Evolutionary conservation across 2,797 vertebrate genomes (phyloP).

Genomic region (Anabacerthia variegaticeps): DNA sequence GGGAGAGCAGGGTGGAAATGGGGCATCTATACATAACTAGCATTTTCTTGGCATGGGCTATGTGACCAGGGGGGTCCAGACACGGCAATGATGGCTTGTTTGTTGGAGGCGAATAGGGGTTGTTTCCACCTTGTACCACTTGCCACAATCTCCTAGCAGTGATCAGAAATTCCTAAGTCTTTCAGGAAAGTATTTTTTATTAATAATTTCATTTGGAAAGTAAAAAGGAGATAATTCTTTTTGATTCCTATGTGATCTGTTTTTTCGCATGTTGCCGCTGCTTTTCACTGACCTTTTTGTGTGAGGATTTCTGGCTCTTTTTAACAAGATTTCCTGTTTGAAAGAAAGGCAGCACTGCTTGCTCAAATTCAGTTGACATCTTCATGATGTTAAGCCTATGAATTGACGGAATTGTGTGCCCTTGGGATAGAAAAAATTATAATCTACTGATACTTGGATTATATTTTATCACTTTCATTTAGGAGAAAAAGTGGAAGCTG

Average conservation of each 20-base stretch:
- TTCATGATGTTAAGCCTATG: neutral
- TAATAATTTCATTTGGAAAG: neutral
- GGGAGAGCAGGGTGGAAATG: neutral
- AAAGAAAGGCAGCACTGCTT: neutral
- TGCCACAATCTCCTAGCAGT: neutral
- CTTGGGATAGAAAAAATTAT: neutral
- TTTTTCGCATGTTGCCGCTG: neutral
- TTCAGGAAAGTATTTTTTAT: neutral
- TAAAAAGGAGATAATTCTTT: neutral
- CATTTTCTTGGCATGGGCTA: neutral
- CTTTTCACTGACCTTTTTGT: neutral
- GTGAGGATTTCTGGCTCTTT: neutral
- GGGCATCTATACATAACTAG: neutral
- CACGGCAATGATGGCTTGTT: neutral
- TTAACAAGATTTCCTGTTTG: neutral
- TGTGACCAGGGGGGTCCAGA: neutral
- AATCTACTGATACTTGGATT: neutral
- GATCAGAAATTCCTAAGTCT: neutral
- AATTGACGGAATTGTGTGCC: neutral
- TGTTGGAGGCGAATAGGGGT: neutral
- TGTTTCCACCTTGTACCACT: neutral
- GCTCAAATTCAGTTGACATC: neutral
- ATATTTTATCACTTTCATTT: neutral
- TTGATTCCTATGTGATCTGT: neutral
- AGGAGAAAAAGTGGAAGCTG: neutral